A percentile compares a stretch with the other conserved stretches of the same genome.
These are phyloP conservation scores for Andrena bicolor DNA, from an alignment of 2,888 invertebrate genomes.

Conservation along the genomic window DNA sequence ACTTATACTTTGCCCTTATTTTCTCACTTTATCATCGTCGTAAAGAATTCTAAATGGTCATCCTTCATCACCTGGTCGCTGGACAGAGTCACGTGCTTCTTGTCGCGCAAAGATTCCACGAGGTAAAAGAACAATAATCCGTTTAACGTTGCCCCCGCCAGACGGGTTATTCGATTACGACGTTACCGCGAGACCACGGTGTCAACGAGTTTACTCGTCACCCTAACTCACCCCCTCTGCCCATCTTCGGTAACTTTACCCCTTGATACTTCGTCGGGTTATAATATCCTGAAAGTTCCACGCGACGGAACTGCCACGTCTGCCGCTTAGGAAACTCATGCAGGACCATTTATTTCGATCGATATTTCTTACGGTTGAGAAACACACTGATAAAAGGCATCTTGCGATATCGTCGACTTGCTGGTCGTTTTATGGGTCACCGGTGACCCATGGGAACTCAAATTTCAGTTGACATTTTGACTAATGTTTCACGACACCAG, in stretches of 20 bases:
- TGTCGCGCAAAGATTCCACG: conserved; percentile 30
- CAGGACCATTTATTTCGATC: background rate
- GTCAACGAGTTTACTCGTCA: conserved; percentile 37
- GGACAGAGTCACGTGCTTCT: conserved; percentile 12
- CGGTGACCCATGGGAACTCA: background rate
- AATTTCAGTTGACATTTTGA: background rate
- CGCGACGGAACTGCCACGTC: background rate
- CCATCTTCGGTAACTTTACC: background rate
- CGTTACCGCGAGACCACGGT: conserved; percentile 46
- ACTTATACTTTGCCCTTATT: no score
- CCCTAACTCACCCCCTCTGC: background rate
- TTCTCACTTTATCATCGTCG: background rate
- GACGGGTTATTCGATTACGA: conserved; percentile 50
- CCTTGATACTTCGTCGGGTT: background rate
- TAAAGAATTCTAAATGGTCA: no score
- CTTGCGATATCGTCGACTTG: no score
- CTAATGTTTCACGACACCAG: background rate
- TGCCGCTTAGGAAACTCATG: background rate
- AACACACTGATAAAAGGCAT: no score
- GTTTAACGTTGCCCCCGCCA: conserved; percentile 42
- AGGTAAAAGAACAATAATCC: conserved; percentile 55
- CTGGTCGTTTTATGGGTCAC: background rate
- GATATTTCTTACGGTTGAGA: no score
- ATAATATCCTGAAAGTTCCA: conserved; percentile 11
- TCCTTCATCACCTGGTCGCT: no score